These are phyloP conservation scores for Pachycephus smyrnensis DNA, from an alignment of 2,888 invertebrate genomes.

Conservation along the genomic window DNA sequence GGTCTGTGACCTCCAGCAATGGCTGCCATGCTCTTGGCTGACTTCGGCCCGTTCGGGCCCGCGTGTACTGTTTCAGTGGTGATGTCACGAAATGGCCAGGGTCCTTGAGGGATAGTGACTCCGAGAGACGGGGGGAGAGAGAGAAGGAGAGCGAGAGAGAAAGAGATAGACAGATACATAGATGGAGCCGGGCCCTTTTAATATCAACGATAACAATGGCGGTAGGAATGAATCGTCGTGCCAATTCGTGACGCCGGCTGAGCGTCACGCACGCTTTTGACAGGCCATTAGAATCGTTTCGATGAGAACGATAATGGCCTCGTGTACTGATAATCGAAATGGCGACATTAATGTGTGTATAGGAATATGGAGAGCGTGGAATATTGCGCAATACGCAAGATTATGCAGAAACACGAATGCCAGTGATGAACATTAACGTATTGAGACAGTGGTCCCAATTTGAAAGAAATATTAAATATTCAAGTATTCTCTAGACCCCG, in stretches of 20 bases:
- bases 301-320: neutral
- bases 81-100: slow-evolving; percentile 48
- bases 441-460: neutral
- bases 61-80: slow-evolving; percentile 50
- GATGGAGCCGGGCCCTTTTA: neutral
- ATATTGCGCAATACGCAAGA: neutral
- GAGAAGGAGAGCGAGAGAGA: neutral
- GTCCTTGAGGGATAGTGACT: slow-evolving; percentile 29
- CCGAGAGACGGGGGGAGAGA: neutral
- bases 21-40: slow-evolving; percentile 41
- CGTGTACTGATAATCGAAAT: neutral
- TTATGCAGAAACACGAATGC: neutral
- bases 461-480: neutral
- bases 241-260: neutral
- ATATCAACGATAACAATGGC: neutral
- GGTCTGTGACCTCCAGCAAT: slow-evolving; percentile 63
- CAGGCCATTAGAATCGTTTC: neutral
- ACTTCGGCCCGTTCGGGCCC: slow-evolving; percentile 26
- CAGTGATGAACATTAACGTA: neutral
- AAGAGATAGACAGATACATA: neutral
- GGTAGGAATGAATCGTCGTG: neutral
- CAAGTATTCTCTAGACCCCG: neutral
- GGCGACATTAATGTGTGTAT: neutral
- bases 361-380: neutral
- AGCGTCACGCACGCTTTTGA: neutral